Evolutionary conservation across 92 coral and sea anemone species (phyloP), one percentile per base, ranked within the genome.

Genomic region (Siderastrea siderea): DNA sequence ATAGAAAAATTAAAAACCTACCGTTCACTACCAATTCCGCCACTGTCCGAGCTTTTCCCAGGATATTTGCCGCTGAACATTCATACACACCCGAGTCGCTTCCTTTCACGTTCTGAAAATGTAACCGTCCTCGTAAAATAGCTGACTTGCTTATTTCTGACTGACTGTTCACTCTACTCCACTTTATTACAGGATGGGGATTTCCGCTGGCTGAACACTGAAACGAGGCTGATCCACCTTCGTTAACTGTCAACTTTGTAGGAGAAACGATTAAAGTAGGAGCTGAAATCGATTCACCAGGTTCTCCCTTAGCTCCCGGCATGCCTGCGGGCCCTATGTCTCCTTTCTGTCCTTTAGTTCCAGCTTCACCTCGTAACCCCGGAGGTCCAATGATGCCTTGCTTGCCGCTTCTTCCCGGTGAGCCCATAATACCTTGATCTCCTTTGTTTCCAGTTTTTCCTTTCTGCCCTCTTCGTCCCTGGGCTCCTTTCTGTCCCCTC

Each of bases 21-120:
- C 94, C 85, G 17, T 82, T 82, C 10, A 91, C 88, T 4, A 52
- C 71, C 68, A 91, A 71, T 4, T 47, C 74, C 4, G 45, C 90
- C 6, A 17, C 63, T 12, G 48, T 11, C 6, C 50, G 70, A 59
- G 71, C 85, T 14, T 59, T 12, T 2, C 94, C 94, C 7, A 91
- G 82, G 69, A 91, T 71, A 82, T 91, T 91, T 58, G 71, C 53
- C 16, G 91, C 94, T 12, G 64, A 9, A 55, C 94, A 91, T 54
- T 75, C 64, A 47, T 90, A 90, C 12, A 86, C 26, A 19, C 93
- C 93, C 4, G 90, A 59, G 54, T 90, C 90, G 9, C 54, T 81
- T 48, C 79, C 75, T 43, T 75, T 67, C 15, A 75, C 68, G 19
- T 74, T 85, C 7, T 47, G 58, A 6, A 90, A 80, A 68, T 58